phyloP scores from a whole-genome alignment of 2,888 invertebrate species.

The Diabrotica balteata region DNA sequence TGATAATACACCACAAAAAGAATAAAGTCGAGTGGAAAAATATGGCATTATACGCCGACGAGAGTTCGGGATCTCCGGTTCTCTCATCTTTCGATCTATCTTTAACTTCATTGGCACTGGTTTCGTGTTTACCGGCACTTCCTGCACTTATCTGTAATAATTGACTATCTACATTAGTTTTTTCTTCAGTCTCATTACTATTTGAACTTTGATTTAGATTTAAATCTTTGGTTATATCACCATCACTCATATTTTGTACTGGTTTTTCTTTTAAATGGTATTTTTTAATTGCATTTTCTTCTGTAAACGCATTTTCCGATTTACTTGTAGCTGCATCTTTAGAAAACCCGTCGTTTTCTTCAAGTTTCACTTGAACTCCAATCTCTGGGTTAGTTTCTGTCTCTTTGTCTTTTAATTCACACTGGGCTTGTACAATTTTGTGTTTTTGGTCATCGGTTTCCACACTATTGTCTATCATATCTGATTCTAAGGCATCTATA shows the following conservation, averaged over 20 bases:
- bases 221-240: neutral
- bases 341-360: neutral
- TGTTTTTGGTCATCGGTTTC: neutral
- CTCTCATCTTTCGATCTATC: neutral
- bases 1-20: conserved; percentile 70
- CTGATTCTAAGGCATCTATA: neutral
- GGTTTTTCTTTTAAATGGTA: no score
- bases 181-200: neutral
- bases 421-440: no score
- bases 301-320: neutral
- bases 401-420: neutral
- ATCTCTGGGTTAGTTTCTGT: neutral
- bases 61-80: conserved; percentile 12
- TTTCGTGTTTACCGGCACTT: no score
- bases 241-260: neutral
- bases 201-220: conserved; percentile 1
- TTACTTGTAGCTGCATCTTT: neutral
- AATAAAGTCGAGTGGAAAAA: conserved; percentile 79
- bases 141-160: no score
- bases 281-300: no score
- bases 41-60: conserved; percentile 53
- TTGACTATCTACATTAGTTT: neutral
- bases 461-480: neutral
- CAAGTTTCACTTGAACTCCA: neutral
- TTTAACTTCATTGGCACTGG: neutral